These are phyloP conservation scores for Phyto melanocephala DNA, from an alignment of 2,888 invertebrate genomes.

Conservation along the genomic window DNA sequence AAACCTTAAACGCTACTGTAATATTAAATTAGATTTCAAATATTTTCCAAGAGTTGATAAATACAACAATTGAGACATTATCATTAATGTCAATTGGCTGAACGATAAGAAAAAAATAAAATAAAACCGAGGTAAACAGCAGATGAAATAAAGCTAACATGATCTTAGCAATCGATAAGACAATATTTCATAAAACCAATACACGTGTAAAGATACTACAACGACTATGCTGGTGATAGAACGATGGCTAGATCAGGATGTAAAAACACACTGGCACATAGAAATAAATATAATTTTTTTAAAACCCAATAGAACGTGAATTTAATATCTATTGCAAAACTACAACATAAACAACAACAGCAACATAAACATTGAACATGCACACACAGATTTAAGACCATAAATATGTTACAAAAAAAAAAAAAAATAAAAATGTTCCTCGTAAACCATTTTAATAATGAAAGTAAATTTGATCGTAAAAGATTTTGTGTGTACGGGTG, in stretches of 20 bases:
- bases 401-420: conserved; percentile 23
- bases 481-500: neutral
- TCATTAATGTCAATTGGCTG: conserved; percentile 61
- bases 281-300: neutral
- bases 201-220: conserved; percentile 58
- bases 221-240: conserved; percentile 32
- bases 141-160: conserved; percentile 4
- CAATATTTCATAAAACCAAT: conserved; percentile 59
- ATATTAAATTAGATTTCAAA: conserved; percentile 58
- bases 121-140: conserved; percentile 1
- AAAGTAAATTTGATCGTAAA: conserved; percentile 22
- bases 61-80: conserved; percentile 54
- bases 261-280: conserved; percentile 1
- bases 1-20: conserved; percentile 54
- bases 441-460: conserved; percentile 17
- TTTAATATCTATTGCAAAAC: conserved; percentile 55
- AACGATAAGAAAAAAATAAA: neutral
- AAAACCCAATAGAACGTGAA: conserved; percentile 22
- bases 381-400: conserved; percentile 38
- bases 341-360: neutral
- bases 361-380: neutral
- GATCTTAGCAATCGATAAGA: conserved; percentile 57
- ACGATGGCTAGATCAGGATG: neutral
- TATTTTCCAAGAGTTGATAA: conserved; percentile 36
- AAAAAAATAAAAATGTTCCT: neutral